phyloP scores from a whole-genome alignment of 2,888 invertebrate species.

The Trichopria drosophilae region DNA sequence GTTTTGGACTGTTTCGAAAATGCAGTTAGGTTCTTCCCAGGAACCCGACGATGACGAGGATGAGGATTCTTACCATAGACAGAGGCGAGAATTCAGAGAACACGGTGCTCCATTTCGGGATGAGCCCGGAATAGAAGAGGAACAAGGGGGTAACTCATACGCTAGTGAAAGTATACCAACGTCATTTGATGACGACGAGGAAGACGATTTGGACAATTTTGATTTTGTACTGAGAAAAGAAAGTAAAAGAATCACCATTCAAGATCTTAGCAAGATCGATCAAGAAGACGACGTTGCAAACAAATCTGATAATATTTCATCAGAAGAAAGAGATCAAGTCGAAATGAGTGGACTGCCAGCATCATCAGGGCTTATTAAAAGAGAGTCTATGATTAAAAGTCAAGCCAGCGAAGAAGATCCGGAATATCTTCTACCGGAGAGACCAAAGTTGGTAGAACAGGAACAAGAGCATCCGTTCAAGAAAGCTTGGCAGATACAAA shows the following conservation, averaged over 20 bases:
- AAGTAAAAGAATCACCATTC: constrained; percentile 48
- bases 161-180: constrained; percentile 45
- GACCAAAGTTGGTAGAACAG: constrained; percentile 54
- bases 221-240: constrained; percentile 47
- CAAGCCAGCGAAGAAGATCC: constrained; percentile 57
- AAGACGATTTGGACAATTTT: constrained; percentile 36
- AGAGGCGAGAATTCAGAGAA: constrained; percentile 44
- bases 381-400: constrained; percentile 55
- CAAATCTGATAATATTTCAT: constrained; percentile 36
- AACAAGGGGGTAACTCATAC: constrained; percentile 38
- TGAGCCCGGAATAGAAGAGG: constrained; percentile 41
- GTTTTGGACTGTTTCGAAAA: constrained; percentile 52
- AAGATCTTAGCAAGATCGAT: constrained; percentile 49
- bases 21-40: constrained; percentile 48
- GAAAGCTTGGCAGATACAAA: constrained; percentile 56
- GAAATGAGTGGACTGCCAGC: constrained; percentile 32
- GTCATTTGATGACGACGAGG: constrained; percentile 48
- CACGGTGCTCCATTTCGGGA: constrained; percentile 41
- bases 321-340: constrained; percentile 31
- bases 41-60: constrained; percentile 48
- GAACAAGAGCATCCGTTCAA: constrained; percentile 56
- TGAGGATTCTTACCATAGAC: constrained; percentile 29
- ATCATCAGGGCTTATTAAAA: constrained; percentile 48
- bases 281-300: constrained; percentile 39
- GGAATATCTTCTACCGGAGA: constrained; percentile 53